Conservation (phyloP, 2,797 vertebrate species). For the Sylvia borin region DNA sequence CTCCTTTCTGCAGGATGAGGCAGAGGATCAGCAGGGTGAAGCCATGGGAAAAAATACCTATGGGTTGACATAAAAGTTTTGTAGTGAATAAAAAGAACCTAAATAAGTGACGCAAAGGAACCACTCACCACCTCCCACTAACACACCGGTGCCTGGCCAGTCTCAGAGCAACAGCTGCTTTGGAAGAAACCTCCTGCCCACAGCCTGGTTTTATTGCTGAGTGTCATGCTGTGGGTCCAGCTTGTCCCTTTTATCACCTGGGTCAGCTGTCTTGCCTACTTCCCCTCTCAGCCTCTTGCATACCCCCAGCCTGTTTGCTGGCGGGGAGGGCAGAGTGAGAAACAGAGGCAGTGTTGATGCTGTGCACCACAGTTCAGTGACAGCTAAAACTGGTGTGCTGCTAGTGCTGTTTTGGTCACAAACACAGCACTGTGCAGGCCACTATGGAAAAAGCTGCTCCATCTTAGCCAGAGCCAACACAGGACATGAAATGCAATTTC, state of each 20-base stretch:
- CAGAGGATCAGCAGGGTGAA: background rate
- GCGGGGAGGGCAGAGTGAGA: background rate
- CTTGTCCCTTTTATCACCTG: background rate
- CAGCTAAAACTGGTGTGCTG: background rate
- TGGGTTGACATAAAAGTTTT: background rate
- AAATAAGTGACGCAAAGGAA: background rate
- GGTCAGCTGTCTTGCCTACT: background rate
- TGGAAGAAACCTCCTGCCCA: background rate
- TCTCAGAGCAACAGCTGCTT: background rate
- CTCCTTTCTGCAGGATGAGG: background rate
- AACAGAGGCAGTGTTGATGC: background rate
- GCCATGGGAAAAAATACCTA: background rate
- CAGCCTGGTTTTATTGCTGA: background rate
- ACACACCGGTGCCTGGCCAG: background rate
- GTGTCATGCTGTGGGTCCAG: background rate
- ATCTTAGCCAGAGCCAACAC: background rate
- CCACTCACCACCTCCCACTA: background rate
- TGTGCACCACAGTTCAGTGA: background rate
- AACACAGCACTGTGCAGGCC: rapidly evolving
- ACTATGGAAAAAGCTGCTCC: background rate
- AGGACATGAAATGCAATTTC: background rate
- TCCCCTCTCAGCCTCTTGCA: background rate
- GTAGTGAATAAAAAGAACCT: background rate
- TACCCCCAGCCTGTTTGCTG: background rate
- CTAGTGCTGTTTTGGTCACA: background rate